Base-by-base conservation (phyloP, 2,797 vertebrate species). In the Buceros bicornis region DNA sequence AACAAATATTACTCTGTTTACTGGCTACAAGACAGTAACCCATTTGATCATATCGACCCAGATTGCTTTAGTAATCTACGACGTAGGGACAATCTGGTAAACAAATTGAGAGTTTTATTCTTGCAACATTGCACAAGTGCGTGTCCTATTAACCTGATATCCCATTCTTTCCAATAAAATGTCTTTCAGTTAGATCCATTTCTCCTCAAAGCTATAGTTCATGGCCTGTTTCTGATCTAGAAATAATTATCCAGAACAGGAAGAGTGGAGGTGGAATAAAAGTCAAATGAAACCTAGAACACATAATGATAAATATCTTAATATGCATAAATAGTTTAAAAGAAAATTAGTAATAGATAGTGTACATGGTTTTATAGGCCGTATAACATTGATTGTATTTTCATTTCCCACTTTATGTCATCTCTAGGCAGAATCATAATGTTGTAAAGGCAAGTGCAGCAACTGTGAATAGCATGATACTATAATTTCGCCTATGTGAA, bases 21-120 rank as follows among this genome's bases (percentile, higher is more conserved):
- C 51, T 77, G 3, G 17, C 40, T 69, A 28, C 25, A 84, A 84
- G 20, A 50, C 35, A 79, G 18, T 60, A 82, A 89, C 76, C 9
- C 8, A 35, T 85, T 85, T 92, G 66, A 58, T 35, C 56, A 62
- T 56, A 26, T 79, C 66, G 58, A 22, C 21, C 5, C 11, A n/a
- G 76, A 89, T 57, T 66, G 50, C 28, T 91, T 94, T 84, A 88
- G 50, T 70, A 87, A 85, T 85, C 82, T 87, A 7, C 60, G 72
- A 91, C 73, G 42, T 88, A 70, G 33, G 18, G 17, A 64, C 40
- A 84, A 73, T 19, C 28, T 81, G 17, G 33, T 61, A 90, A 90
- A 51, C 26, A 91, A 66, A 76, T 9, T 86, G 64, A 95, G 74
- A 90, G 7, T 5, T 57, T 92, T 94, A 80, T 62, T 92, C 56